Evolutionary conservation across 2,797 vertebrate genomes (phyloP).

Genomic region (Hozukius guyotensis): DNA sequence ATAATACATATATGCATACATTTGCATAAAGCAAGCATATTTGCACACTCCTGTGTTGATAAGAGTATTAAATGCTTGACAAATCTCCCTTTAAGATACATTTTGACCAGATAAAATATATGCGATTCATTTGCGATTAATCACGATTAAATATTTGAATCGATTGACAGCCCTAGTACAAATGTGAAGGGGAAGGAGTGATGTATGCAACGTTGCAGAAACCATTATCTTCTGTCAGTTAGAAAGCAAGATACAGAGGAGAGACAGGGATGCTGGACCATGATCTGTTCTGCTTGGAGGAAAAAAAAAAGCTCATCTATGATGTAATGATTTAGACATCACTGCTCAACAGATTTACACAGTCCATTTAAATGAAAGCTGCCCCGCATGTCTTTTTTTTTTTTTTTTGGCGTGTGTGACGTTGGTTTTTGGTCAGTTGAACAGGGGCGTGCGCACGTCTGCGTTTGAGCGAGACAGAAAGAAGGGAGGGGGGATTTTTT

Average conservation of each 20-base stretch:
- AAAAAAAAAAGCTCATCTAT: too few relatives aligned
- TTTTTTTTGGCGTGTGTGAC: conserved; percentile 8
- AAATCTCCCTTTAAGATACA: too few relatives aligned
- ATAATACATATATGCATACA: too few relatives aligned
- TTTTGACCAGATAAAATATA: too few relatives aligned
- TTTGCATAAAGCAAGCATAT: too few relatives aligned
- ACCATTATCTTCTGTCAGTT: background rate
- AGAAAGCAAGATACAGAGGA: background rate
- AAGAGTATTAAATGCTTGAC: too few relatives aligned
- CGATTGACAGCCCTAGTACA: too few relatives aligned
- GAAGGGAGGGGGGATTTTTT: background rate
- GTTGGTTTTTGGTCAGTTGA: conserved; percentile 10
- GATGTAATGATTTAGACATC: conserved; percentile 63
- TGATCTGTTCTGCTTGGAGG: background rate
- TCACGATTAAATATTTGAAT: too few relatives aligned
- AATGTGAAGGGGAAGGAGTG: background rate
- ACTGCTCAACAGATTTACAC: conserved; percentile 38
- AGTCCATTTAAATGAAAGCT: conserved; percentile 43
- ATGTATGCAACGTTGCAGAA: background rate
- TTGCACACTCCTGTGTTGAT: fast-evolving
- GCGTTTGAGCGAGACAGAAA: conserved; percentile 15
- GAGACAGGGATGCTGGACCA: background rate
- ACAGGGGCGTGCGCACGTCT: background rate
- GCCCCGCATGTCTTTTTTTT: conserved; percentile 7
- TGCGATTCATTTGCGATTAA: too few relatives aligned